phyloP scores from a whole-genome alignment of 1,140 invertebrate genomes.

The Drosophila kepulauana region DNA sequence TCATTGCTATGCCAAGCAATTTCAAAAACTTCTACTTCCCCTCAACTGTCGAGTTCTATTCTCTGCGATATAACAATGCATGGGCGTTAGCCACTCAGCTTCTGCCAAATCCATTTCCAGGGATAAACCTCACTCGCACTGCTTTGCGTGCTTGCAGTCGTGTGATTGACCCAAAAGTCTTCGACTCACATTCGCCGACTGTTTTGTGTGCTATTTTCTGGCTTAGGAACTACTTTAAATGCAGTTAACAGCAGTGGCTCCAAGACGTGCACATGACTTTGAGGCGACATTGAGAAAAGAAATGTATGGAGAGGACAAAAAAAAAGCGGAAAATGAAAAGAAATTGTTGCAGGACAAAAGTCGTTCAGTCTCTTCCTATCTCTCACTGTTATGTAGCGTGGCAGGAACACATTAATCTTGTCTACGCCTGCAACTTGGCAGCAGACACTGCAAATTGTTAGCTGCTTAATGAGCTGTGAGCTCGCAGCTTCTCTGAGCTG shows the following conservation, averaged over 20 bases:
- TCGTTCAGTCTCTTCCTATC: neutral
- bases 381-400: conserved; percentile 35
- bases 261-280: conserved; percentile 76
- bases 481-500: conserved; percentile 48
- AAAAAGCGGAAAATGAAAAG: conserved; percentile 4
- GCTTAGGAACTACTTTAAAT: conserved; percentile 70
- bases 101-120: conserved; percentile 7
- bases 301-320: neutral
- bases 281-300: conserved; percentile 69
- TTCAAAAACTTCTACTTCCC: conserved; percentile 13
- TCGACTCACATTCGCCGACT: conserved; percentile 29
- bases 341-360: conserved; percentile 19
- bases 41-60: neutral
- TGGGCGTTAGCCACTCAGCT: conserved; percentile 3
- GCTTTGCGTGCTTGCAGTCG: conserved; percentile 31
- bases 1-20: conserved; percentile 29
- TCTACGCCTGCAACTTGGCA: conserved; percentile 53
- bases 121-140: neutral
- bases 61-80: conserved; percentile 24
- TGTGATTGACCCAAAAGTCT: conserved; percentile 64
- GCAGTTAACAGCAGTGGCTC: conserved; percentile 58
- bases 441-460: conserved; percentile 45
- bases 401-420: conserved; percentile 71
- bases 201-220: conserved; percentile 48
- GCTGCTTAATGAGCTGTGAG: conserved; percentile 75